Base-by-base conservation (phyloP, 2,888 invertebrate genomes). In the Acronicta leporina region DNA sequence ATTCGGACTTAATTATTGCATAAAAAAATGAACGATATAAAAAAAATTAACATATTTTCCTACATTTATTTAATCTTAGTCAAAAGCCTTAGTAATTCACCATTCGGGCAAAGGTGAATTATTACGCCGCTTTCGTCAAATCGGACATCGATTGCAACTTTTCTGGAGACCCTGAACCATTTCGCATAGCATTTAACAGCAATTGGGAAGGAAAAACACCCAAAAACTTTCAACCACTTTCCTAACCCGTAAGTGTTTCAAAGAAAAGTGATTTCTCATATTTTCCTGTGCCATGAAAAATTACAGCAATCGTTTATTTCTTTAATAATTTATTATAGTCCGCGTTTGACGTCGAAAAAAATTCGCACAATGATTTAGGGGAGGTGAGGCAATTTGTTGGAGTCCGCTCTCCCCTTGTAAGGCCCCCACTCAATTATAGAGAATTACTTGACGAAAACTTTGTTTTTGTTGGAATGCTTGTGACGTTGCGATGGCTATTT, bases 181-280 rank as follows among this genome's bases (percentile, higher is more conserved):
- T 38, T 38, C n/a, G n/a, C n/a, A n/a, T n/a, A 38, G n/a, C 38
- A 38, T n/a, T 38, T 38, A 38, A 6, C 38, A 38, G 7, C n/a
- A 38, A n/a, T n/a, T 8, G 35, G 9, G 13, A 35, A 38, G n/a
- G n/a, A n/a, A 38, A 38, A 35, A n/a, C n/a, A 38, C 30, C 51
- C 56, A 1, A 46, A 63, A 62, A 52, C 38, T 20, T 20, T 63
- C 56, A 56, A 67, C 50, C 70, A 49, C 47, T 42, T 56, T 42
- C 38, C 41, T 16, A 68, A 70, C 58, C 58, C 49, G 44, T 69
- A 69, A 63, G 58, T 52, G 49, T 51, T 58, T 27, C 54, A 58
- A 70, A 69, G 61, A 58, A 72, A 67, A 61, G 62, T 67, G 61
- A 70, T 70, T 72, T 72, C 54, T 70, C 73, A 70, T 70, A 72